Evolutionary conservation across 2,797 vertebrate genomes (phyloP).

Genomic region (Macroramphosus scolopax): DNA sequence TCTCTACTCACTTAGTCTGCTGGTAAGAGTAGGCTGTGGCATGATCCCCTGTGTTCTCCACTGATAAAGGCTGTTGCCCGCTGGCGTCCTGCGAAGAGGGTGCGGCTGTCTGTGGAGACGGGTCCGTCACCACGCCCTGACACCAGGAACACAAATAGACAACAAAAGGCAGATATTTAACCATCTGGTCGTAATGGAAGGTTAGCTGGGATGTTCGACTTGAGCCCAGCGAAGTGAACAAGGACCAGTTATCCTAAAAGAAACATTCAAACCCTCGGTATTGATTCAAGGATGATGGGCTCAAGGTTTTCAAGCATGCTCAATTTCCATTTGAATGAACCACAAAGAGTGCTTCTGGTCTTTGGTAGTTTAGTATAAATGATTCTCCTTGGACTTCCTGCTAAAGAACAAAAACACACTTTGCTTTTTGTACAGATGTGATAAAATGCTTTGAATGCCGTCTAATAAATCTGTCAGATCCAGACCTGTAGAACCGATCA

Average conservation of each 20-base stretch:
- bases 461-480: too few relatives aligned
- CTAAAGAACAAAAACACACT: too few relatives aligned
- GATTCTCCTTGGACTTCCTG: background rate
- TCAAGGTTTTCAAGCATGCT: too few relatives aligned
- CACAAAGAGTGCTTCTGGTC: conserved; percentile 3
- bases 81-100: conserved; percentile 92
- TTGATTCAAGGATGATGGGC: background rate
- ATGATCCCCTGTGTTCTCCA: conserved; percentile 92
- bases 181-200: too few relatives aligned
- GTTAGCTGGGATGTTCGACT: too few relatives aligned
- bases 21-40: conserved; percentile 94
- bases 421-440: too few relatives aligned
- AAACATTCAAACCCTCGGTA: too few relatives aligned
- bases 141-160: conserved; percentile 43
- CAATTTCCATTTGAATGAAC: conserved; percentile 3
- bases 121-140: conserved; percentile 93
- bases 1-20: conserved; percentile 93
- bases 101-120: conserved; percentile 89
- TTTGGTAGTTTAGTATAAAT: background rate
- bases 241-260: background rate
- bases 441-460: background rate
- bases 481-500: too few relatives aligned
- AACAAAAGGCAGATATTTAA: background rate
- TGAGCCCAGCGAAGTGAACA: too few relatives aligned
- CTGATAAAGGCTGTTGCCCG: conserved; percentile 91